Evolutionary conservation across 2,113 vertebrate genomes (phyloP).

Genomic region (Poecile atricapillus): DNA sequence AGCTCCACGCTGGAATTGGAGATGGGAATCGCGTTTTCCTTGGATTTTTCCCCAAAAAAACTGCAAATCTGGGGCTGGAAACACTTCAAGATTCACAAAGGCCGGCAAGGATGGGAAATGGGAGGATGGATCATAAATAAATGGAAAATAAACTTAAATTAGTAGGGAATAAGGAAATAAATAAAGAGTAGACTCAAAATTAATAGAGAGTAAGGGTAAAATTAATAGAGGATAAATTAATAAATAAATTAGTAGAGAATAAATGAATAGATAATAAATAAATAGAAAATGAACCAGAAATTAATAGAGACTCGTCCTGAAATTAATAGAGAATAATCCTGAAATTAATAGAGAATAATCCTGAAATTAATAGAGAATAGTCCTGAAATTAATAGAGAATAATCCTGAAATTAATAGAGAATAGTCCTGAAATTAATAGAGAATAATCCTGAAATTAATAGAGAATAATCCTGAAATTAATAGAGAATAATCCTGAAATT

Average conservation of each 20-base stretch:
- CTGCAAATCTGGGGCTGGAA: accelerated
- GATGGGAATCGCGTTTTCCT: not conserved
- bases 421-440: no score
- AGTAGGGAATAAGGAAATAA: not conserved
- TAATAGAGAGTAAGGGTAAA: no score
- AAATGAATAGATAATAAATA: not conserved
- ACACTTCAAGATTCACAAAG: not conserved
- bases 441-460: not conserved
- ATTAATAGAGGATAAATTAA: not conserved
- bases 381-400: not conserved
- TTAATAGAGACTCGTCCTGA: not conserved
- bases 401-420: not conserved
- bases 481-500: not conserved
- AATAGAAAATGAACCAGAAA: not conserved
- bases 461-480: not conserved
- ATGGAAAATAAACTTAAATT: not conserved
- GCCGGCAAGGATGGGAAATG: not conserved
- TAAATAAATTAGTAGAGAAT: not conserved
- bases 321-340: not conserved
- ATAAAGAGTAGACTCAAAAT: not conserved
- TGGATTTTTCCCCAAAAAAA: not conserved
- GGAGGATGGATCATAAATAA: not conserved
- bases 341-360: no score
- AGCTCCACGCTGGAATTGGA: not conserved
- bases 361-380: not conserved